These are phyloP conservation scores for Neotoma lepida DNA, from an alignment of 2,113 vertebrate genomes.

Conservation along the genomic window DNA sequence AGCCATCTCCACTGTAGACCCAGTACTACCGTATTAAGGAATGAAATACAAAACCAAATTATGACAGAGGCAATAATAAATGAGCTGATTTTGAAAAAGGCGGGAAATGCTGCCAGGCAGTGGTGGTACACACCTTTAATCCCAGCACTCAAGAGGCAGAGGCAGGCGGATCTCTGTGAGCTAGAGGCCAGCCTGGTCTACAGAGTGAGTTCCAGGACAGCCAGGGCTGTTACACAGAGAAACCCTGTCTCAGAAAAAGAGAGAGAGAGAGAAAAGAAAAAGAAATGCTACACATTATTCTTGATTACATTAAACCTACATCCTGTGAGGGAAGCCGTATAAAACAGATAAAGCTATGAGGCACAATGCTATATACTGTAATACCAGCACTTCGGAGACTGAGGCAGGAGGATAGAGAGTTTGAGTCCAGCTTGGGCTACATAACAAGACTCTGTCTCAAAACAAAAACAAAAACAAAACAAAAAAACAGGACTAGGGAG, in stretches of 20 bases:
- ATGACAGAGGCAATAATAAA: not conserved
- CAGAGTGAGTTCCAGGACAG: not conserved
- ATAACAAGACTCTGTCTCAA: not conserved
- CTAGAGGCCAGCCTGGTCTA: not conserved
- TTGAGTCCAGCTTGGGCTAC: not conserved
- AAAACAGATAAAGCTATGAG: not conserved
- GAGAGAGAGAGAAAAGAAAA: not conserved
- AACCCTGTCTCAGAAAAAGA: not conserved
- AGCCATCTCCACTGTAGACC: not conserved
- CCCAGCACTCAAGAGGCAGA: not conserved
- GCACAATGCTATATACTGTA: not conserved
- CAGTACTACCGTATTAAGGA: not conserved
- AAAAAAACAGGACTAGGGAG: not conserved
- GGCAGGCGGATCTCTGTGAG: not conserved
- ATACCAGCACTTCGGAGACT: not conserved
- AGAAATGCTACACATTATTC: not conserved
- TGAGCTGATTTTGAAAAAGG: slow-evolving; percentile 16
- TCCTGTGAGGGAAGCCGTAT: not conserved
- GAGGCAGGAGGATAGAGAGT: not conserved
- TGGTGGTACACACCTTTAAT: not conserved
- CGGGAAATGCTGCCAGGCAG: not conserved
- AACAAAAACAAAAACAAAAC: not conserved
- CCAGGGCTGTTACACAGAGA: not conserved
- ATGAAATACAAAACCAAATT: slow-evolving; percentile 30
- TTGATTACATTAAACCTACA: slow-evolving; percentile 1